A percentile compares a stretch with the other conserved stretches of the same genome.
Conservation (phyloP, 1,140 invertebrate species). For the Cryptotermes secundus region DNA sequence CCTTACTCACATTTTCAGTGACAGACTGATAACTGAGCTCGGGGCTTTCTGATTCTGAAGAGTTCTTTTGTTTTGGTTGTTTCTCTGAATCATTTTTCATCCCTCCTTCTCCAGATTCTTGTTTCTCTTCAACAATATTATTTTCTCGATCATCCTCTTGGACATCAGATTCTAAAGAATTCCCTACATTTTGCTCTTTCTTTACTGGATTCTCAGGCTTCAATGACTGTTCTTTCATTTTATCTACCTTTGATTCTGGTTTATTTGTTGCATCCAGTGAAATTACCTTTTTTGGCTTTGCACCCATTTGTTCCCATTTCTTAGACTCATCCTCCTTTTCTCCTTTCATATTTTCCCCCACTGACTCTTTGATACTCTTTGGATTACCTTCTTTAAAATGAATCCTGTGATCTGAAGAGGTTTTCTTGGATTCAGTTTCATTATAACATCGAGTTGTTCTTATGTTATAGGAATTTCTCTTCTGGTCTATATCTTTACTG, state of each 20-base stretch:
- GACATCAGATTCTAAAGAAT: neutral
- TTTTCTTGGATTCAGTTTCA: constrained; percentile 24
- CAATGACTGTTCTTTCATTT: constrained; percentile 38
- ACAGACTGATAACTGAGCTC: too few species aligned
- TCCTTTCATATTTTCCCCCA: constrained; percentile 43
- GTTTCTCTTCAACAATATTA: neutral
- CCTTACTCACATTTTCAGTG: neutral
- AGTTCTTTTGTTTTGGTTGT: neutral
- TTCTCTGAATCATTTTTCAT: neutral
- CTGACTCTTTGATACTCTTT: neutral
- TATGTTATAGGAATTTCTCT: constrained; percentile 35
- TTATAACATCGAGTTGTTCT: constrained; percentile 43
- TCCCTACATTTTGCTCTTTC: neutral
- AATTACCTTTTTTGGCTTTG: constrained; percentile 36
- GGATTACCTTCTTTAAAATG: neutral
- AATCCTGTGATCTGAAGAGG: constrained; percentile 1
- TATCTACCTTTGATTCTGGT: constrained; percentile 44
- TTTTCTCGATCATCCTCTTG: neutral
- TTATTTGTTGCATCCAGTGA: neutral
- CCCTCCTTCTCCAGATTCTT: neutral
- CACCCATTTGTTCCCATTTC: constrained; percentile 39
- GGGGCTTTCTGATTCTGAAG: neutral
- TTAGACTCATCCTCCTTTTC: constrained; percentile 35
- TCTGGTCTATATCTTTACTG: constrained; percentile 15
- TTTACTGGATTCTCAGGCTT: neutral